A percentile compares a stretch with the other conserved stretches of the same genome.
Conservation (phyloP, 2,888 invertebrate genomes). For the Athetis lepigone region DNA sequence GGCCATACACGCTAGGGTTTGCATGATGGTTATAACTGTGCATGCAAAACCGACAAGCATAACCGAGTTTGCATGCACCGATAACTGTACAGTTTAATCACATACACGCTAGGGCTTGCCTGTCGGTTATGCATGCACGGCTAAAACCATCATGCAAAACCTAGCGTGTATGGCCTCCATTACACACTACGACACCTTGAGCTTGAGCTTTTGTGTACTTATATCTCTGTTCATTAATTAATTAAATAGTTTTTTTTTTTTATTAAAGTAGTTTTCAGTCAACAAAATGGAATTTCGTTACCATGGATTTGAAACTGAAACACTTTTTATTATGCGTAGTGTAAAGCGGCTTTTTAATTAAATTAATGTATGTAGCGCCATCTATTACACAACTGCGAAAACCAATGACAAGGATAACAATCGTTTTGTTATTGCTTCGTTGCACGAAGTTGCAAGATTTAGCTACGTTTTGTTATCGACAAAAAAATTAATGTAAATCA, state of each 20-base stretch:
- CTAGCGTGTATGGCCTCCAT: too few species aligned
- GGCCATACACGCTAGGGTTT: too few species aligned
- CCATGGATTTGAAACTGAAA: neutral
- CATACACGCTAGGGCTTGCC: too few species aligned
- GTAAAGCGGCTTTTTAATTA: constrained; percentile 18
- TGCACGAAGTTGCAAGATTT: neutral
- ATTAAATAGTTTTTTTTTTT: neutral
- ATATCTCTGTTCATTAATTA: constrained; percentile 2
- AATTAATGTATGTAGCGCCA: constrained; percentile 28
- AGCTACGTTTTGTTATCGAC: neutral
- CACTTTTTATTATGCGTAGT: neutral
- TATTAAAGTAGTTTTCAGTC: neutral
- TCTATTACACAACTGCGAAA: constrained; percentile 27
- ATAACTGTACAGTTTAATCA: too few species aligned
- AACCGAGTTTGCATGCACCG: too few species aligned
- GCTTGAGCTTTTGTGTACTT: constrained; percentile 31
- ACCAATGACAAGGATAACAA: constrained; percentile 5
- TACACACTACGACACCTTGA: constrained; percentile 17
- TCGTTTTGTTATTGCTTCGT: constrained; percentile 34
- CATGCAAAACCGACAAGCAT: too few species aligned
- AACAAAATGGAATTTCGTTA: neutral
- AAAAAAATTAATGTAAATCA: too few species aligned
- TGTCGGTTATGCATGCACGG: too few species aligned
- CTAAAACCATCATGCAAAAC: too few species aligned
- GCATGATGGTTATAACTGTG: too few species aligned